Evolutionary conservation across 2,797 vertebrate genomes (phyloP).

Genomic region (Alectoris magna): DNA sequence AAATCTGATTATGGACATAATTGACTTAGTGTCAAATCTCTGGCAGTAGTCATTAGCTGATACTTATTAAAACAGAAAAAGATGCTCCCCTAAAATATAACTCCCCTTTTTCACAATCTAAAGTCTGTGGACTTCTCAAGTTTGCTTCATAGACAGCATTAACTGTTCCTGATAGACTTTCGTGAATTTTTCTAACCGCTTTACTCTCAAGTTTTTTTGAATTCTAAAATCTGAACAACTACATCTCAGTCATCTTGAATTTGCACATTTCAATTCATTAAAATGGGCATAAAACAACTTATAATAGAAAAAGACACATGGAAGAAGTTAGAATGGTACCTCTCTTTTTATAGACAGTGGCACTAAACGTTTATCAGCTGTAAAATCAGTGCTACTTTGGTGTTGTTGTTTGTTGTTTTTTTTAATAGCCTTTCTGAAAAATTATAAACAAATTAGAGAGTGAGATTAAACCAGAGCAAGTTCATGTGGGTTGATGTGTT

Average conservation of each 20-base stretch:
- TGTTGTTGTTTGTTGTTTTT: neutral
- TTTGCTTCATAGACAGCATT: neutral
- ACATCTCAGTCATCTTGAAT: neutral
- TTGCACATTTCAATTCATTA: neutral
- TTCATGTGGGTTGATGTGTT: neutral
- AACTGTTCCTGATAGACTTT: neutral
- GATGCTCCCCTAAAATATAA: accelerated
- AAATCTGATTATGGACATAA: accelerated
- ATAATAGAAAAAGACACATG: neutral
- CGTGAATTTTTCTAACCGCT: neutral
- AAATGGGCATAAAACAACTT: neutral
- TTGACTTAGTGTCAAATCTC: neutral
- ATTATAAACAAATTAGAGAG: neutral
- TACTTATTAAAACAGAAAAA: neutral
- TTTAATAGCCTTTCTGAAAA: neutral
- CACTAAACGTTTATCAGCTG: neutral
- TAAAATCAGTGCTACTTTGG: no score
- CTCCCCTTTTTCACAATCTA: neutral
- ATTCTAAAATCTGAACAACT: neutral
- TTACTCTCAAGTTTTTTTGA: accelerated
- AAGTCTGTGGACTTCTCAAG: neutral
- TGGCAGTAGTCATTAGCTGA: neutral
- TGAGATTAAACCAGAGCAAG: neutral
- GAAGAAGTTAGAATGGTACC: neutral
- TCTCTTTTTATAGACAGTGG: neutral